Percentiles rank a stretch among this genome's conserved stretches.
Evolutionary conservation across 2,888 invertebrate species (phyloP).

Genomic region (Falcaria lacertinaria): DNA sequence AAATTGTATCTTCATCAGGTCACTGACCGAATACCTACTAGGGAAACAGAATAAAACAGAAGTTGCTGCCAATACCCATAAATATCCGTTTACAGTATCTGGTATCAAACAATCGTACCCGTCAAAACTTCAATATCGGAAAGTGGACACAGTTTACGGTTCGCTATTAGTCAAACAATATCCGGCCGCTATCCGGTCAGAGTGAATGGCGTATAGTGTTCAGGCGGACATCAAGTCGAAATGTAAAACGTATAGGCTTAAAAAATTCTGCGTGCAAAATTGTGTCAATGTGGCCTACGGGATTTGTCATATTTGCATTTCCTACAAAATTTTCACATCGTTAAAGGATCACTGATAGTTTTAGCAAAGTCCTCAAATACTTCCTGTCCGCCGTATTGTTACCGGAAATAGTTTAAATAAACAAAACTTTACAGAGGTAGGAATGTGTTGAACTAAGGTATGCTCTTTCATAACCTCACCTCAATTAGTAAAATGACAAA

Average conservation of each 20-base stretch:
- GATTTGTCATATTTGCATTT: no score
- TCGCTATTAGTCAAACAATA: constrained; percentile 59
- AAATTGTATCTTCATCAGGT: constrained; percentile 5
- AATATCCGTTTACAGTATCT: constrained; percentile 27
- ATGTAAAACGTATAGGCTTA: constrained; percentile 20
- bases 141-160: constrained; percentile 40
- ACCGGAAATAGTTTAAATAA: no score
- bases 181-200: constrained; percentile 39
- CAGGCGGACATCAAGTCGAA: constrained; percentile 12
- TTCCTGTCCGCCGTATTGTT: no score
- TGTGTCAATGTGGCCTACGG: background rate
- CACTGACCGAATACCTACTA: background rate
- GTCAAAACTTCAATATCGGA: constrained; percentile 53
- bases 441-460: no score
- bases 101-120: constrained; percentile 35
- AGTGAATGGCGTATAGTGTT: constrained; percentile 33
- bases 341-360: no score
- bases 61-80: constrained; percentile 22
- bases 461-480: no score
- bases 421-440: no score
- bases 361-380: no score
- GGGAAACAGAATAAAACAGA: no score
- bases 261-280: constrained; percentile 12
- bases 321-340: no score
- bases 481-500: no score